Evolutionary conservation across 2,797 vertebrate genomes (phyloP), one percentile per base, ranked within the genome.

Genomic region (Hydrophis major): DNA sequence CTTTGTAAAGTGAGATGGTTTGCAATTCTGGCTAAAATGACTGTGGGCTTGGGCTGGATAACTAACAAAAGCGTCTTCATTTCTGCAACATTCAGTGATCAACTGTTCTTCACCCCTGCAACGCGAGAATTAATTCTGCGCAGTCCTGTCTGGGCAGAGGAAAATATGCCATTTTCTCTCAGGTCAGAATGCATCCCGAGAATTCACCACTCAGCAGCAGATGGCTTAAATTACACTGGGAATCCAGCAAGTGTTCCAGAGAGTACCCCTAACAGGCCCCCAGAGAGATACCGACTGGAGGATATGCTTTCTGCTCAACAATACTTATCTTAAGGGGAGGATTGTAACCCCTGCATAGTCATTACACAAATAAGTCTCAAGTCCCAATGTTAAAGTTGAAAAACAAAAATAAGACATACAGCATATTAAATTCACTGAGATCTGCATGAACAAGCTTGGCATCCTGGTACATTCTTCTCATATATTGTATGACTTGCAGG

Each of bases 371-470:
- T 88, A 93, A n/a, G 55, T 0, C 78, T 66, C 0, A 87, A 57
- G 59, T 94, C 93, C 93, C 94, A 95, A 95, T 94, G 89, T 86
- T 28, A 69, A 94, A 89, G 89, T 90, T 94, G 14, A 86, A 55
- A 55, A 83, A 83, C 37, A 47, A 22, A 83, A 42, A 25, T 47
- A 93, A 91, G 87, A 97, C 99, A 96, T 97, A 99, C 99, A 99
- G 97, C 96, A 99, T 98, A 95, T 99, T 99, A 97, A 99, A 99
- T 98, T 99, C 99, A 96, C 99, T 99, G 96, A 99, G 99, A 97
- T 99, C 99, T 0, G 99, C 99, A 0, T 99, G 99, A 93, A 99
- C 99, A 4, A 99, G 98, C 0, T 98, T 98, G 27, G 99, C 99
- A 0, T 98, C 98, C 94, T 99, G 99, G 94, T 99, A 99, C 98